These are phyloP conservation scores for Cotesia typhae DNA, from an alignment of 1,140 invertebrate species.

Conservation along the genomic window DNA sequence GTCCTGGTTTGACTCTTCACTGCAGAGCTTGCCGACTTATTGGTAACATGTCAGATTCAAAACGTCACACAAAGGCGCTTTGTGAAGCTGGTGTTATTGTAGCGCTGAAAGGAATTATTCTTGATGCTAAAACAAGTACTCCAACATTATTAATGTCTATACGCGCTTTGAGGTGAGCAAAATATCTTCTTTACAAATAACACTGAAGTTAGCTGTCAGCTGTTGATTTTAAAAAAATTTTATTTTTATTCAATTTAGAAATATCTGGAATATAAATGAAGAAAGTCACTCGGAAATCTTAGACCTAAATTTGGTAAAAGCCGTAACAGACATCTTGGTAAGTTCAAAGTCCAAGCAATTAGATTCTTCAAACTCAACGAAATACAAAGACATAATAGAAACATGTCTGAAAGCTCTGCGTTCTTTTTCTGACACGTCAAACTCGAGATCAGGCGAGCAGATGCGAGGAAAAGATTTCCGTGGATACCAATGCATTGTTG, in stretches of 20 bases:
- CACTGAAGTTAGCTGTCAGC: neutral
- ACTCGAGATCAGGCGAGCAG: slow-evolving; percentile 47
- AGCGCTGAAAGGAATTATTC: slow-evolving; percentile 41
- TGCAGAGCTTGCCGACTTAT: slow-evolving; percentile 58
- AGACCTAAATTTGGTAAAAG: slow-evolving; percentile 44
- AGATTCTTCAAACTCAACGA: slow-evolving; percentile 34
- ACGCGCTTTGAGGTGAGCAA: slow-evolving; percentile 54
- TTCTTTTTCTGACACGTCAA: slow-evolving; percentile 44
- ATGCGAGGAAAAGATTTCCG: slow-evolving; percentile 47
- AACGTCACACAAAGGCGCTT: slow-evolving; percentile 51
- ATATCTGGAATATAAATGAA: slow-evolving; percentile 53
- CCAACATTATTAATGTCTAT: slow-evolving; percentile 53
- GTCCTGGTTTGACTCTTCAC: slow-evolving; percentile 45
- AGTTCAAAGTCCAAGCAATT: slow-evolving; percentile 40
- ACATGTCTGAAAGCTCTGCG: slow-evolving; percentile 57
- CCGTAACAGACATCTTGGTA: slow-evolving; percentile 49
- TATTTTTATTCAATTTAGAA: slow-evolving; percentile 44
- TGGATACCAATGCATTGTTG: slow-evolving; percentile 51
- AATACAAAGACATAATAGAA: slow-evolving; percentile 47
- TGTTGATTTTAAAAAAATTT: neutral
- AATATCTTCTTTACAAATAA: neutral
- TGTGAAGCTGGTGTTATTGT: slow-evolving; percentile 48
- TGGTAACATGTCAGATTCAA: slow-evolving; percentile 55
- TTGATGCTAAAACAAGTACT: slow-evolving; percentile 43
- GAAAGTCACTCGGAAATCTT: slow-evolving; percentile 51